Conservation (phyloP, 2,113 vertebrate species). For the Chaetops frenatus region DNA sequence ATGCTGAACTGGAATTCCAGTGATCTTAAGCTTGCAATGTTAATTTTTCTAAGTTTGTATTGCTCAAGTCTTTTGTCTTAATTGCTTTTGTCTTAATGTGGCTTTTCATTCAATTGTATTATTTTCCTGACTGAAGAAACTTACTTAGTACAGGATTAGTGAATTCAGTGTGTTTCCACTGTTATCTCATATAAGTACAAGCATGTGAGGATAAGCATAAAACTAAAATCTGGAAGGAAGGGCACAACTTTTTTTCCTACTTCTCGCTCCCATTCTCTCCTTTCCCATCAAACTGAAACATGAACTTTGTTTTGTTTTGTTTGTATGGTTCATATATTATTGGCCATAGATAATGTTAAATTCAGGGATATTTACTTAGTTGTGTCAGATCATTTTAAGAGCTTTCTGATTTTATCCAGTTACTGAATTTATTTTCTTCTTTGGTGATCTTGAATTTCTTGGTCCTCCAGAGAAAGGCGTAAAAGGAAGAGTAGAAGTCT, state of each 20-base stretch:
- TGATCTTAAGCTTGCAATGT: background rate
- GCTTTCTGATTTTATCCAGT: background rate
- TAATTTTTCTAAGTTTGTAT: background rate
- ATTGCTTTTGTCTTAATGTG: background rate
- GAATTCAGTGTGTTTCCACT: background rate
- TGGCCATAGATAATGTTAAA: background rate
- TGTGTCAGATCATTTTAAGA: background rate
- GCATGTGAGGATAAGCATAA: background rate
- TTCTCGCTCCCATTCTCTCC: background rate
- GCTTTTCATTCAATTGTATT: background rate
- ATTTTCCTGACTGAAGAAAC: background rate
- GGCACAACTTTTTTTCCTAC: background rate
- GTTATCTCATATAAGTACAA: background rate
- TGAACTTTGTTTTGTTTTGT: background rate
- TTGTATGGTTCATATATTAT: background rate
- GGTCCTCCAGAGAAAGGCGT: slow-evolving; percentile 71
- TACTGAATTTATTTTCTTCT: background rate
- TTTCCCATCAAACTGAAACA: background rate
- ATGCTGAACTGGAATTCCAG: background rate
- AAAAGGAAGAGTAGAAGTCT: slow-evolving; percentile 79
- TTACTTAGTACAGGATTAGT: background rate
- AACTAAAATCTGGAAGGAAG: background rate
- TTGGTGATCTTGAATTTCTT: slow-evolving; percentile 9
- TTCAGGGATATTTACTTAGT: background rate
- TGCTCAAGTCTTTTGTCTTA: background rate